These are phyloP conservation scores for Pristiophorus japonicus DNA, from an alignment of 2,113 vertebrate species.

Conservation along the genomic window DNA sequence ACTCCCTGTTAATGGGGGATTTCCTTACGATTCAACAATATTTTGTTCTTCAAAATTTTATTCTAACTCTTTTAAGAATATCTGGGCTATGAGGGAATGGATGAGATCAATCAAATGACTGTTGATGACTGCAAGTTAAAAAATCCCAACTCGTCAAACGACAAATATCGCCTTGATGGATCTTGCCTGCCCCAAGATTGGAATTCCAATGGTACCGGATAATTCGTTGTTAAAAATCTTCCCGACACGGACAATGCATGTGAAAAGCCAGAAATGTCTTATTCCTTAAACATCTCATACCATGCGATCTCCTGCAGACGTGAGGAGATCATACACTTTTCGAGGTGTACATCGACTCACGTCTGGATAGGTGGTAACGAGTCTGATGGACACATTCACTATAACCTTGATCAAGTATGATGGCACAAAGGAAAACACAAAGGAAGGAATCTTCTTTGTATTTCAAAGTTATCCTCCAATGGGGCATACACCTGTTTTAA, in stretches of 20 bases:
- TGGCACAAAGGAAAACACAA: neutral
- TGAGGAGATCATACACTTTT: neutral
- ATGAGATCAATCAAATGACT: too few species aligned
- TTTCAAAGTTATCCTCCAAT: neutral
- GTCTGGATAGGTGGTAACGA: neutral
- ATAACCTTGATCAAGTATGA: neutral
- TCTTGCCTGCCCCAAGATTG: too few species aligned
- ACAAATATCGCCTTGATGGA: too few species aligned
- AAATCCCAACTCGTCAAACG: too few species aligned
- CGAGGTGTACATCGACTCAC: neutral
- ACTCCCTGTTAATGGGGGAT: too few species aligned
- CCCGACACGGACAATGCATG: neutral
- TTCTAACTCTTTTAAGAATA: too few species aligned
- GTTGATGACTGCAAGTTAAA: too few species aligned
- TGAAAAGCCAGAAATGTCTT: neutral
- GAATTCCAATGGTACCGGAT: neutral
- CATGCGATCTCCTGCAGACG: neutral
- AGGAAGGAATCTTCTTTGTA: neutral
- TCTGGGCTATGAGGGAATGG: too few species aligned
- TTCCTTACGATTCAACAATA: too few species aligned
- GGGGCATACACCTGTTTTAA: neutral
- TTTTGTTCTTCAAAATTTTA: too few species aligned
- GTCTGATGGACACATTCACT: neutral
- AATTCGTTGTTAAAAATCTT: neutral
- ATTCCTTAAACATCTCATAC: neutral